These are phyloP conservation scores for Synergus umbraculus DNA, from an alignment of 2,888 invertebrate genomes.

Conservation along the genomic window DNA sequence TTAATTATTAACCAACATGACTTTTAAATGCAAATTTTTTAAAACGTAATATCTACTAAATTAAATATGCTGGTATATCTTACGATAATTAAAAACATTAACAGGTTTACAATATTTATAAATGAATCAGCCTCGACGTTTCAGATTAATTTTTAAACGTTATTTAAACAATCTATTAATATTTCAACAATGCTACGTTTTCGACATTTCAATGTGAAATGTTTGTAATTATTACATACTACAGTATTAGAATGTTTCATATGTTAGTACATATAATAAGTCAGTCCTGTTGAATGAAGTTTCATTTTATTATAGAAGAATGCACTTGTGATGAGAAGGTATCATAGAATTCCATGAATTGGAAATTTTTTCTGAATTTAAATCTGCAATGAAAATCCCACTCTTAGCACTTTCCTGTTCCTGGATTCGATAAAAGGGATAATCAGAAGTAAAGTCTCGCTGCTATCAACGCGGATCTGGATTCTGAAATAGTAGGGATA, in stretches of 20 bases:
- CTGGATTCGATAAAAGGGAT: slow-evolving; percentile 21
- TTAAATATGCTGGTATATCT: not conserved
- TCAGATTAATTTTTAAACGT: not conserved
- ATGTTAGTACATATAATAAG: not conserved
- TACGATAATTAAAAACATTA: not conserved
- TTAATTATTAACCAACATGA: not conserved
- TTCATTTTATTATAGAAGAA: not conserved
- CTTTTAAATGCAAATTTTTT: not conserved
- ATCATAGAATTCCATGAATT: slow-evolving; percentile 1
- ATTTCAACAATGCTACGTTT: not conserved
- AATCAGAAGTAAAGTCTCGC: not conserved
- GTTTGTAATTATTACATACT: not conserved
- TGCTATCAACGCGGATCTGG: not conserved
- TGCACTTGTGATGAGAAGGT: not conserved
- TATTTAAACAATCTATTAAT: not conserved
- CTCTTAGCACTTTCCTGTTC: not conserved
- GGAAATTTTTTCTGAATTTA: not conserved
- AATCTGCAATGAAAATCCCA: not conserved
- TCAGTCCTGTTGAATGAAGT: slow-evolving; percentile 35
- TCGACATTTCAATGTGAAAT: not conserved
- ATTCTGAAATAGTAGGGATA: not conserved
- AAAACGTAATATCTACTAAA: not conserved
- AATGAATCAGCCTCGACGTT: not conserved
- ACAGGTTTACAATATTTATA: not conserved
- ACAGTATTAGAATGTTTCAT: not conserved